Base-by-base conservation (phyloP, 2,888 invertebrate genomes). In the Heteropelma amictum region DNA sequence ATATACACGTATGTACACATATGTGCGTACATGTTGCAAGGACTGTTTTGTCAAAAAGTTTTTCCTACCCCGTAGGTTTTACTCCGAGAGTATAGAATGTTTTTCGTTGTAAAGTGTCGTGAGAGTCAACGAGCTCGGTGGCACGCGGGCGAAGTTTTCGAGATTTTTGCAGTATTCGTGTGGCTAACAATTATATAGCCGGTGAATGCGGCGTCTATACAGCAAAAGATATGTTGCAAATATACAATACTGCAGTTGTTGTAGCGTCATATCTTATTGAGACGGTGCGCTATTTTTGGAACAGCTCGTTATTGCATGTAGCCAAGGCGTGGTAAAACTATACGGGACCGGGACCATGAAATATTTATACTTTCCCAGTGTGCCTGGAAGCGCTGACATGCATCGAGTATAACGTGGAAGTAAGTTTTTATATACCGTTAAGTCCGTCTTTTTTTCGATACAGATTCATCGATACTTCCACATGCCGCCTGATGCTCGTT, bases 311-410 rank as follows among this genome's bases (percentile, higher is more conserved):
- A 19, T 14, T 2, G 10, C 28, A 35, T 7, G 28, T 28, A 30
- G 51, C 40, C 8, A 71, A 61, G 17, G 30, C 7, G 45, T 10
- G 28, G 26, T 68, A 28, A 21, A 51, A 17, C n/a, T 21, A 28
- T 42, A 33, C 53, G 21, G 33, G 54, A 40, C 58, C 70, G 58
- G 54, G 64, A 78, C 79, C 79, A 83, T 86, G 83, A 85, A 86
- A 85, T 85, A 86, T 87, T 86, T 85, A 84, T 84, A 81, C 76
- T 80, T 80, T 80, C 38, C 78, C 78, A 81, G 77, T 78, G 77
- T 72, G 74, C 72, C 47, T 42, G 56, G 69, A 70, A 65, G 51
- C 64, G 28, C 21, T 33, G 53, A 40, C 45, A 21, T 35, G 65
- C 26, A 33, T 67, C 45, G 71, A 71, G 67, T 30, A 38, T 40